phyloP scores from a whole-genome alignment of 2,797 vertebrate genomes.

The Myotis myotis region DNA sequence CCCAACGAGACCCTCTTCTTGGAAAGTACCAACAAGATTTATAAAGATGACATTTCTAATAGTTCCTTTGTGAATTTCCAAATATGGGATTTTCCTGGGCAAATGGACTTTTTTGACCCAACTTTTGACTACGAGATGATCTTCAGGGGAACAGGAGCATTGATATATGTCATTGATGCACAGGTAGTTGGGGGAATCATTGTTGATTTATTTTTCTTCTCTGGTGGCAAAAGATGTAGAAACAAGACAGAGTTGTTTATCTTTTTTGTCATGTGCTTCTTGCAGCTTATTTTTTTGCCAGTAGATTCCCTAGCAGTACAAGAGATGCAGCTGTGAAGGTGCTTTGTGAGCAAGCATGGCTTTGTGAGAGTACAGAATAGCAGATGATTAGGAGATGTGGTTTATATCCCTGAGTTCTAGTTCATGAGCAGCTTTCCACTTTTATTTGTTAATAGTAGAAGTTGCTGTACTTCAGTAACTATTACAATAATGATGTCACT shows the following conservation, averaged over 20 bases:
- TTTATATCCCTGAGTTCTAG: slow-evolving; percentile 22
- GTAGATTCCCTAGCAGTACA: not conserved
- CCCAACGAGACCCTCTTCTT: slow-evolving; percentile 98
- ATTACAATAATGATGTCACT: not conserved
- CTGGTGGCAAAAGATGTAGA: slow-evolving; percentile 24
- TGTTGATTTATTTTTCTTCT: slow-evolving; percentile 36
- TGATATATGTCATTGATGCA: slow-evolving; percentile 99
- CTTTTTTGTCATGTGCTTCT: slow-evolving; percentile 24
- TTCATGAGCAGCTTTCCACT: slow-evolving; percentile 13
- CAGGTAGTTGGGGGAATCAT: slow-evolving; percentile 88
- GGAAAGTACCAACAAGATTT: slow-evolving; percentile 99
- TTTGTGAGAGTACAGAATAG: not conserved
- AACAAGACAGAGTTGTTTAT: slow-evolving; percentile 31
- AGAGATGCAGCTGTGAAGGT: not conserved
- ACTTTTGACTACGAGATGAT: slow-evolving; percentile 99
- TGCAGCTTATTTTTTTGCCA: not conserved
- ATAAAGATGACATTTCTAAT: slow-evolving; percentile 99
- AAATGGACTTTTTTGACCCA: slow-evolving; percentile 99
- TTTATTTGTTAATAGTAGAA: slow-evolving; percentile 26
- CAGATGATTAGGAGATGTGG: not conserved
- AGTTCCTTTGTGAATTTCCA: slow-evolving; percentile 99
- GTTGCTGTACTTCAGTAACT: not conserved
- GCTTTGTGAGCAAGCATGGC: not conserved
- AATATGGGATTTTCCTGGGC: slow-evolving; percentile 99
- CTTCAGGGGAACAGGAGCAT: slow-evolving; percentile 98